These are phyloP conservation scores for Brachionus calyciflorus DNA, from an alignment of 1,140 invertebrate genomes.

Conservation along the genomic window DNA sequence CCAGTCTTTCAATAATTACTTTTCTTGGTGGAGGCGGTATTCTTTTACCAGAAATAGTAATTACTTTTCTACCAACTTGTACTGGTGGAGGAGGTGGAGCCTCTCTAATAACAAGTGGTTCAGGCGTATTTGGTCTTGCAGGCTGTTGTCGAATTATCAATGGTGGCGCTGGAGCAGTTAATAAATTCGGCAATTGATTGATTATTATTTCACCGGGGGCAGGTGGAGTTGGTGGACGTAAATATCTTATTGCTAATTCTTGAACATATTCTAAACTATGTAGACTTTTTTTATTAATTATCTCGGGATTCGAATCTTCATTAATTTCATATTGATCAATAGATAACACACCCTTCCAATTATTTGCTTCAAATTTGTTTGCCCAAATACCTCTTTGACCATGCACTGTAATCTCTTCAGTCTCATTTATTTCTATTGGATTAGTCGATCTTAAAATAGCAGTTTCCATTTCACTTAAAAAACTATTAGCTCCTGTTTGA, in stretches of 20 bases:
- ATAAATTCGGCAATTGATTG: neutral
- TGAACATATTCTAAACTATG: slow-evolving; percentile 25
- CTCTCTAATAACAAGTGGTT: slow-evolving; percentile 42
- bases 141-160: slow-evolving; percentile 46
- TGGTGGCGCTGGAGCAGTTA: slow-evolving; percentile 21
- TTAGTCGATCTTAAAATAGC: slow-evolving; percentile 16
- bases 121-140: slow-evolving; percentile 30
- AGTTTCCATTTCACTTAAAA: slow-evolving; percentile 35
- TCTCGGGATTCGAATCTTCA: slow-evolving; percentile 17
- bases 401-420: slow-evolving; percentile 35
- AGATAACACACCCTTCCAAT: slow-evolving; percentile 19
- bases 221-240: slow-evolving; percentile 46
- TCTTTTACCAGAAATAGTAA: neutral
- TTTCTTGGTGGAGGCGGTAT: slow-evolving; percentile 47
- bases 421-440: slow-evolving; percentile 26
- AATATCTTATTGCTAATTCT: slow-evolving; percentile 34
- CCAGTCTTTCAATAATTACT: slow-evolving; percentile 38
- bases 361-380: slow-evolving; percentile 2
- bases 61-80: slow-evolving; percentile 5
- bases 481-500: neutral
- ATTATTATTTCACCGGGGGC: slow-evolving; percentile 44
- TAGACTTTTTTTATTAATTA: neutral
- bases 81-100: slow-evolving; percentile 33
- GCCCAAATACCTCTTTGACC: slow-evolving; percentile 27
- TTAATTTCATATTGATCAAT: slow-evolving; percentile 26